phyloP scores from a whole-genome alignment of 2,113 vertebrate species.

The Pseudolaguvia tuberculata region DNA sequence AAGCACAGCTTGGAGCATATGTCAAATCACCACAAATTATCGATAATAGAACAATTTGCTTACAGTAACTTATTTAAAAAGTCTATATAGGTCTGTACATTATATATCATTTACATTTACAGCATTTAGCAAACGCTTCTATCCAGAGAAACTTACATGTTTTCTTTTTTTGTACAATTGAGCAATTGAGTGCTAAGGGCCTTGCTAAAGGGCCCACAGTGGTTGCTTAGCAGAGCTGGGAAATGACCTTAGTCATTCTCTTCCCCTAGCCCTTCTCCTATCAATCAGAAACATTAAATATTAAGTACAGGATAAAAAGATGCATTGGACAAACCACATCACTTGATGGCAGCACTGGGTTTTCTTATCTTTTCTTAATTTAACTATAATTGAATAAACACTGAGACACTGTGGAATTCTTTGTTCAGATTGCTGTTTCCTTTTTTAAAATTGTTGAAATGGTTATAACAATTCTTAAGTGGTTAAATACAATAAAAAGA shows the following conservation, averaged over 20 bases:
- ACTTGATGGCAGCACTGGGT: slow-evolving; percentile 56
- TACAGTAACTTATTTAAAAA: neutral
- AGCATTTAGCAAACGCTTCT: too few species aligned
- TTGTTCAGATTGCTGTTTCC: neutral
- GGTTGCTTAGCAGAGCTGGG: too few species aligned
- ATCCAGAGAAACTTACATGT: too few species aligned
- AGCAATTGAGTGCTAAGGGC: too few species aligned
- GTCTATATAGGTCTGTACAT: neutral
- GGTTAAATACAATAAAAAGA: neutral
- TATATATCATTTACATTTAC: too few species aligned
- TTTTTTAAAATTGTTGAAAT: neutral
- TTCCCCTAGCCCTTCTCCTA: too few species aligned
- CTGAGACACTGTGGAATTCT: neutral
- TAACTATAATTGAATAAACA: neutral
- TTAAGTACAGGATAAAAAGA: neutral
- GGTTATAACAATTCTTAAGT: neutral
- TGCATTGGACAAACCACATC: slow-evolving; percentile 25
- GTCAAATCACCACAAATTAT: neutral
- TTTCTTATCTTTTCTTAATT: neutral
- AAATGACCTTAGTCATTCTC: too few species aligned
- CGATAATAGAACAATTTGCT: neutral
- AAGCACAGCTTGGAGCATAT: neutral
- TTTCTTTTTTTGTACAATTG: too few species aligned
- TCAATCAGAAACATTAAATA: neutral
- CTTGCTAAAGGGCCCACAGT: too few species aligned